Evolutionary conservation across 1,140 invertebrate genomes (phyloP), one percentile per base, ranked within the genome.

Genomic region (Zaprionus inermis): DNA sequence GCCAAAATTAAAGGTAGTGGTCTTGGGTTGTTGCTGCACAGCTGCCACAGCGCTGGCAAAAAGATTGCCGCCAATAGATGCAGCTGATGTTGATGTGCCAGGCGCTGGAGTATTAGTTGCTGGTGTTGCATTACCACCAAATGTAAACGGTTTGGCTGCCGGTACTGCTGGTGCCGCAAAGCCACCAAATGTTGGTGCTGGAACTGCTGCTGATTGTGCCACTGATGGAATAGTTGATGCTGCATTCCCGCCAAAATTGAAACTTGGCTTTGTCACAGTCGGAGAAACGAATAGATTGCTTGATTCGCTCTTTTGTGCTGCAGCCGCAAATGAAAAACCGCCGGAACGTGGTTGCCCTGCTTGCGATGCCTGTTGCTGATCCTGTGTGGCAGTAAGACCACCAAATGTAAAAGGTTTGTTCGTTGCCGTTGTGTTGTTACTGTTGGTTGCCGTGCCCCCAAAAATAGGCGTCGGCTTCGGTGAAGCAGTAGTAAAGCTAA

Each of bases 31-130:
- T 24, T 44, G 78, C 12, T 22, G 55, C 28, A 54, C 56, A 2
- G 79, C 72, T 12, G 72, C 49, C 20, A 83, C 69, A 3, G 84
- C 83, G 32, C 16, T 83, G 16, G 79, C 73, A 38, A 89, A 88
- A 0, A 88, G 24, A 24, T 78, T 89, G 2, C 76, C 70, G 1
- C 83, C 80, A 14, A 82, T 46, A 3, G 36, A 9, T 3, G 54
- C 28, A 0, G 34, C 7, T n/a, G 68, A 4, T 41, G 51, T 41
- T 12, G 12, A 20, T 44, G 30, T 14, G 16, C 41, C 16, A 6
- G 38, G 24, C 28, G 44, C 18, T 20, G 18, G 1, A 6, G 9
- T 11, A 22, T 22, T 49, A 5, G 44, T 22, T 7, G 60, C 46
- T 3, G 59, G 2, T 10, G 72, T 14, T 0, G 80, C 7, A 11